phyloP scores from a whole-genome alignment of 1,140 invertebrate genomes.

The Drosophila repletoides region DNA sequence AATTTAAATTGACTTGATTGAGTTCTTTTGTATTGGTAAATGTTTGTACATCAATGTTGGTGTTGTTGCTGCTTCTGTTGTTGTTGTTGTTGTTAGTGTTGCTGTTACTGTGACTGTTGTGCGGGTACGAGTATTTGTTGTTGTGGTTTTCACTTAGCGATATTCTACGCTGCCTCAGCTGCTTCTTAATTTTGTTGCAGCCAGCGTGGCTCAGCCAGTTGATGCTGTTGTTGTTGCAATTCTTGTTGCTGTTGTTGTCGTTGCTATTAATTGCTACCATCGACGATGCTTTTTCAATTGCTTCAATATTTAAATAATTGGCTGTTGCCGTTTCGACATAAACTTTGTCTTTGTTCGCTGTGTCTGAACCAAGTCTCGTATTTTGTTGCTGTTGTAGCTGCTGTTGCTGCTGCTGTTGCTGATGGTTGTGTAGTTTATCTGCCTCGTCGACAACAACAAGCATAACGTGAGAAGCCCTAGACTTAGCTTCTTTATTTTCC shows the following conservation, averaged over 20 bases:
- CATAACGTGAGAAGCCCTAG: conserved; percentile 20
- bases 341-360: conserved; percentile 50
- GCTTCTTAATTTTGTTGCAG: conserved; percentile 67
- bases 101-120: too few relatives aligned
- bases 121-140: conserved; percentile 51
- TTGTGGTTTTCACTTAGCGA: conserved; percentile 63
- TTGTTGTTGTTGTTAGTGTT: conserved; percentile 17
- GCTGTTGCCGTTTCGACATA: conserved; percentile 38
- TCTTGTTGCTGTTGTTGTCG: conserved; percentile 17
- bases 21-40: conserved; percentile 77
- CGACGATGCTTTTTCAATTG: conserved; percentile 60
- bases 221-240: conserved; percentile 2
- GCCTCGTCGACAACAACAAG: conserved; percentile 17
- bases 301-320: conserved; percentile 67
- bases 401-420: background rate
- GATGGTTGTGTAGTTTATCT: background rate
- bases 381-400: background rate
- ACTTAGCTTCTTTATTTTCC: conserved; percentile 31
- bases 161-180: conserved; percentile 51
- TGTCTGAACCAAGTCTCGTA: background rate
- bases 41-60: conserved; percentile 68
- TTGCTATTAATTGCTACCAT: conserved; percentile 60
- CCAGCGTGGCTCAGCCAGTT: conserved; percentile 14
- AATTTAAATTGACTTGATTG: conserved; percentile 81
- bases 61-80: background rate